These are phyloP conservation scores for Ashinkailepas kermadecensis DNA, from an alignment of 2,888 invertebrate genomes.

Conservation along the genomic window DNA sequence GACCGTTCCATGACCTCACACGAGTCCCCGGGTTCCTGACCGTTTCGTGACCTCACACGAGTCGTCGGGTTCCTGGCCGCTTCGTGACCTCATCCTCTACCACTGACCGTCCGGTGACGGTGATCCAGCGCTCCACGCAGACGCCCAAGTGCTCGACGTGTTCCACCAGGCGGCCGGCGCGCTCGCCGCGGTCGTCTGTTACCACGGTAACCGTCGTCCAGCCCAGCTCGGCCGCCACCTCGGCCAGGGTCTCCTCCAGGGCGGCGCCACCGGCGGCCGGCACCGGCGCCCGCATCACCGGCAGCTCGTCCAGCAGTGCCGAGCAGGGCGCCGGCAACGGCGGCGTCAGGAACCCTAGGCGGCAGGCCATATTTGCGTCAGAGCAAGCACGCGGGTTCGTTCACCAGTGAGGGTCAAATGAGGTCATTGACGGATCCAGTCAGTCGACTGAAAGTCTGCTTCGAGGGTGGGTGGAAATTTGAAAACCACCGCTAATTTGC, in stretches of 20 bases:
- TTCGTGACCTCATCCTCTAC: background rate
- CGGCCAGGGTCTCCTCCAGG: slow-evolving; percentile 7
- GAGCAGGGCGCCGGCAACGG: background rate
- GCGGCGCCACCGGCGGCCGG: background rate
- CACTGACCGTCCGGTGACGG: slow-evolving; percentile 4
- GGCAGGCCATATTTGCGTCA: too few species aligned
- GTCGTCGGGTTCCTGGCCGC: background rate
- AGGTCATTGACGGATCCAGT: too few species aligned
- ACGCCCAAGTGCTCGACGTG: background rate
- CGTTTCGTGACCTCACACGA: too few species aligned
- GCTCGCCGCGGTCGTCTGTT: background rate
- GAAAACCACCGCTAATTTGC: too few species aligned
- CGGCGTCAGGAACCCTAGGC: background rate
- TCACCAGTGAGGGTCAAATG: too few species aligned
- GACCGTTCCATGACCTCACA: too few species aligned
- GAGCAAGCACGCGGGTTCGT: too few species aligned
- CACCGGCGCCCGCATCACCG: background rate
- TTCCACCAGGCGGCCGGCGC: background rate
- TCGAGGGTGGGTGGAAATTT: too few species aligned
- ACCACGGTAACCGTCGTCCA: background rate
- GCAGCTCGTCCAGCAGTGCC: background rate
- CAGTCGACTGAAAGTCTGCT: too few species aligned
- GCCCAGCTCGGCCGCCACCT: background rate
- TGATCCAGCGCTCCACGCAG: background rate
- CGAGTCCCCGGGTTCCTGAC: background rate